Conservation (phyloP, 2,888 invertebrate species). For the Drosophila nr. medialis region DNA sequence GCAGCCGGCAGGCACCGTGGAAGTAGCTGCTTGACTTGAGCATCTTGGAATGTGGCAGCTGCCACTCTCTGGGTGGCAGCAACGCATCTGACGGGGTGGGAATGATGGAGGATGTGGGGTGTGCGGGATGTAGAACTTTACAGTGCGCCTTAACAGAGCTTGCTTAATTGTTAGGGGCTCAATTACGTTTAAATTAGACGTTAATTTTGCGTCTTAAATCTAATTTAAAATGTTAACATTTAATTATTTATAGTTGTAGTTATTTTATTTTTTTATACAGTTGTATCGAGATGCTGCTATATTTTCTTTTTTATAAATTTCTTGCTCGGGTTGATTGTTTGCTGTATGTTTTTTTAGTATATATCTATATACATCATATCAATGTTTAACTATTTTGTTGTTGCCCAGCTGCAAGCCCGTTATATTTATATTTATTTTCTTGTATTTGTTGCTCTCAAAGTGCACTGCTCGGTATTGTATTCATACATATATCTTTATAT, state of each 20-base stretch:
- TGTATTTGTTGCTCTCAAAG: slow-evolving; percentile 24
- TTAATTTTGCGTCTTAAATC: slow-evolving; percentile 64
- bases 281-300: slow-evolving; percentile 23
- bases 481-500: background rate
- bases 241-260: slow-evolving; percentile 48
- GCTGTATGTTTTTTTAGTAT: slow-evolving; percentile 24
- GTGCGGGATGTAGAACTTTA: background rate
- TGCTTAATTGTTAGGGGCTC: slow-evolving; percentile 25
- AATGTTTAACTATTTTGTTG: slow-evolving; percentile 8
- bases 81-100: background rate
- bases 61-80: slow-evolving; percentile 4
- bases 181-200: slow-evolving; percentile 72
- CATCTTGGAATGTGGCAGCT: slow-evolving; percentile 34
- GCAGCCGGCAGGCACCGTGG: slow-evolving; percentile 4
- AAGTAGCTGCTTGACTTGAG: slow-evolving; percentile 30
- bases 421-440: slow-evolving; percentile 9
- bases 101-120: background rate
- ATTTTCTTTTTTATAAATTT: slow-evolving; percentile 19
- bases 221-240: slow-evolving; percentile 77
- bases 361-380: slow-evolving; percentile 13
- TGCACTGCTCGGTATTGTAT: slow-evolving; percentile 30
- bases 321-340: slow-evolving; percentile 29
- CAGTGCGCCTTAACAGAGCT: slow-evolving; percentile 18
- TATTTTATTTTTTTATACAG: slow-evolving; percentile 47
- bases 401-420: slow-evolving; percentile 6